Evolutionary conservation across 2,888 invertebrate genomes (phyloP).

Genomic region (Acanthosepion pharaonis): DNA sequence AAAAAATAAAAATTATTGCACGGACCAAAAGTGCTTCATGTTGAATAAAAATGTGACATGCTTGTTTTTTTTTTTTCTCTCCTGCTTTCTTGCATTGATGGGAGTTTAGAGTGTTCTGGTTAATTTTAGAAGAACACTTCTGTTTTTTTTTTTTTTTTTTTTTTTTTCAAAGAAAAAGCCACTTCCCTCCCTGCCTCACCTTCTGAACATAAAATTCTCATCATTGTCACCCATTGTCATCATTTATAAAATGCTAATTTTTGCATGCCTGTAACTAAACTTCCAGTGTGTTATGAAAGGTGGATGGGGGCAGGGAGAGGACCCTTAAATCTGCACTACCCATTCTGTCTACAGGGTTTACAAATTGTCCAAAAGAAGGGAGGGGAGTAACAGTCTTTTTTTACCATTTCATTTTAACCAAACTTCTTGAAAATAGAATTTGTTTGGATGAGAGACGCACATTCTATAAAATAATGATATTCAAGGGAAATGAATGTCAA

Average conservation of each 20-base stretch:
- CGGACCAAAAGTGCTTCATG: background rate
- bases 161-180: background rate
- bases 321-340: background rate
- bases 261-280: background rate
- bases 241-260: background rate
- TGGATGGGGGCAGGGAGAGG: background rate
- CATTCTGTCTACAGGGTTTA: background rate
- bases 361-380: background rate
- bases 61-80: background rate
- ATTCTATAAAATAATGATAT: background rate
- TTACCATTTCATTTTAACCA: no score
- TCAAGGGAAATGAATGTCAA: background rate
- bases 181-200: background rate
- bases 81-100: background rate
- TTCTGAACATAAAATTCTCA: background rate
- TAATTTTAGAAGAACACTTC: background rate
- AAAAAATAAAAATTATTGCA: background rate
- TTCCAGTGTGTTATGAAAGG: no score
- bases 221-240: background rate
- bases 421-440: background rate
- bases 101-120: background rate
- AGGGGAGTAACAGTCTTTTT: background rate
- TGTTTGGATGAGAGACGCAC: slow-evolving; percentile 11
- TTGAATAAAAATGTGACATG: background rate
- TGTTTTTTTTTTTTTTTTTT: no score